Conservation (phyloP, 2,797 vertebrate genomes). For the Fistularia tabacaria region DNA sequence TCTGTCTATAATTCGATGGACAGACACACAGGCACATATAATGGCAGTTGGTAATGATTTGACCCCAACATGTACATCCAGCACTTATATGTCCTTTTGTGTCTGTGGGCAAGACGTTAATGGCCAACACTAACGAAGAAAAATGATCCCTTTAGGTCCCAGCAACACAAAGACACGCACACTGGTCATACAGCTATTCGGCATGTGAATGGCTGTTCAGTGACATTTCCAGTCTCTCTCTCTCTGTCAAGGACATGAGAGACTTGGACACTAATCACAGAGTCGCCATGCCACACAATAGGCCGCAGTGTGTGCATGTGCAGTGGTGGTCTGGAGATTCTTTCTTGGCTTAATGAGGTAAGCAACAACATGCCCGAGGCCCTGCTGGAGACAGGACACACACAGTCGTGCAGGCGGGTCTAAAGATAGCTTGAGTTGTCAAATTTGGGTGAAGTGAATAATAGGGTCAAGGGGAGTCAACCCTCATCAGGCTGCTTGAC, state of each 20-base stretch:
- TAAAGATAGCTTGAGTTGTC: constrained; percentile 63
- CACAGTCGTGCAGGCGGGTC: constrained; percentile 38
- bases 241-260: constrained; percentile 41
- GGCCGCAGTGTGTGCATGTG: constrained; percentile 36
- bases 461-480: constrained; percentile 60
- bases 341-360: constrained; percentile 68
- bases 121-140: constrained; percentile 63
- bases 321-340: constrained; percentile 63
- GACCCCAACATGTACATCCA: constrained; percentile 14
- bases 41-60: constrained; percentile 12
- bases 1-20: not conserved
- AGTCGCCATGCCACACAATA: constrained; percentile 47
- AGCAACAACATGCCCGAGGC: constrained; percentile 71
- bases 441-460: constrained; percentile 48
- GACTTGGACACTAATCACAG: constrained; percentile 49
- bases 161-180: constrained; percentile 46
- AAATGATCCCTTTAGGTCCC: constrained; percentile 58
- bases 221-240: constrained; percentile 50
- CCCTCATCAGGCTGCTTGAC: constrained; percentile 19
- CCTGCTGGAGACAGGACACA: constrained; percentile 58
- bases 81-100: constrained; percentile 43
- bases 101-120: constrained; percentile 58
- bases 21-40: not conserved
- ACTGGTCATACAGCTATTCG: constrained; percentile 38
- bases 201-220: constrained; percentile 35